Conservation (phyloP, 2,888 invertebrate species). For the Napeogenes sylphis region DNA sequence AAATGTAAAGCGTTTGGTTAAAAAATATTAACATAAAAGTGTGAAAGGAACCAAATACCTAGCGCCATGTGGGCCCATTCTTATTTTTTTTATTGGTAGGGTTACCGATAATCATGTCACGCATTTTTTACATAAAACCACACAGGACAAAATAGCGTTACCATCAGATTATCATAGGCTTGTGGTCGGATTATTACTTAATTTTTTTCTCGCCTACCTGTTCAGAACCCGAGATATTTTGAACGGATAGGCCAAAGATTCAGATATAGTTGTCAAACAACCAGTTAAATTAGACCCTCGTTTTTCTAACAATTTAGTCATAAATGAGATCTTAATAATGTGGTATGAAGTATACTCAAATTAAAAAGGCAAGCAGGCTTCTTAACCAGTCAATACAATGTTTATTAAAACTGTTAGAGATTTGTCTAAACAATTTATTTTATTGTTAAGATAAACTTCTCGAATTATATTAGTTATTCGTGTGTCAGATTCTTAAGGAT, state of each 20-base stretch:
- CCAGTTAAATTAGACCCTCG: conserved; percentile 45
- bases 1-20: too few relatives aligned
- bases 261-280: conserved; percentile 48
- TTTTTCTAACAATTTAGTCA: conserved; percentile 1
- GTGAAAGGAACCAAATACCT: conserved; percentile 3
- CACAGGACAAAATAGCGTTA: conserved; percentile 78
- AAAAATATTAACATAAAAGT: conserved; percentile 7
- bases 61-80: conserved; percentile 45
- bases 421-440: conserved; percentile 71
- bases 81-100: conserved; percentile 52
- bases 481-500: conserved; percentile 59
- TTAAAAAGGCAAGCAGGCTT: conserved; percentile 73
- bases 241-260: conserved; percentile 54
- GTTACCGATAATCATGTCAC: conserved; percentile 76
- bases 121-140: conserved; percentile 71
- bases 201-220: conserved; percentile 74
- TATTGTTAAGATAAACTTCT: conserved; percentile 64
- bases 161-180: conserved; percentile 74
- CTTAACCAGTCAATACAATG: conserved; percentile 74
- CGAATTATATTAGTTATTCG: conserved; percentile 49
- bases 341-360: conserved; percentile 53
- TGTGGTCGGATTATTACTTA: conserved; percentile 75
- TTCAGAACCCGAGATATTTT: conserved; percentile 56
- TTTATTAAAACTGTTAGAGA: conserved; percentile 75
- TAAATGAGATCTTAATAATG: conserved; percentile 29